Base-by-base conservation (phyloP, 2,113 vertebrate genomes). In the Phainopepla nitens region DNA sequence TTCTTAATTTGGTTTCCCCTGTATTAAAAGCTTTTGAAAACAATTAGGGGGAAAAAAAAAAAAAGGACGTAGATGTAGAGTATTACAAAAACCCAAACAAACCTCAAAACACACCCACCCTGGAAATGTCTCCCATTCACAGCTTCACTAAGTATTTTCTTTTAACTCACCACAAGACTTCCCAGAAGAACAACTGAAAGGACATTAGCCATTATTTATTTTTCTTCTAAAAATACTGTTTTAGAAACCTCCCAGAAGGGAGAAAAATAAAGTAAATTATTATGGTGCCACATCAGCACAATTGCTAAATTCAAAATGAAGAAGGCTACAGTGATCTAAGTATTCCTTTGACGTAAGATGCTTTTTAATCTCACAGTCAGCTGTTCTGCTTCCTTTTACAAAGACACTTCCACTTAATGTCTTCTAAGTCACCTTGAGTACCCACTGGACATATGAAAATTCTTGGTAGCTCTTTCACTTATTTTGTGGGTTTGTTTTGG, bases 131-230 rank as follows among this genome's bases (percentile, higher is more conserved):
- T 58, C 50, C 73, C 91, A 92, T 94, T 94, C 94, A 89, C 94
- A 93, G 90, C 61, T 94, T 93, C 90, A 72, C 58, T 36, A 22
- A 94, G 47, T 86, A 68, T 87, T 89, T 71, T 89, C 96, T 95
- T 92, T 93, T 81, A 96, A 64, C 77, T 92, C 88, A 96, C 89
- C 89, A 90, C 69, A 93, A 70, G 71, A 77, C 78, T 91, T 96
- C 89, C 93, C 72, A 88, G 86, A 96, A 92, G 87, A 91, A 94
- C 81, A 91, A 95, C 50, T 73, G 75, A 86, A 82, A 64, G 88
- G 58, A 51, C 56, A 77, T 76, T 80, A 94, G 62, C 72, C 66
- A 66, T 89, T 78, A 94, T 60, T 96, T 93, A 96, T 95, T 93
- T 92, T 90, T 89, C 94, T 92, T 83, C 73, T 88, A 50, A 45